Percentiles rank a stretch among this genome's conserved stretches.
These are phyloP conservation scores for Cavia aperea DNA, from an alignment of 2,113 vertebrate genomes.

Conservation along the genomic window DNA sequence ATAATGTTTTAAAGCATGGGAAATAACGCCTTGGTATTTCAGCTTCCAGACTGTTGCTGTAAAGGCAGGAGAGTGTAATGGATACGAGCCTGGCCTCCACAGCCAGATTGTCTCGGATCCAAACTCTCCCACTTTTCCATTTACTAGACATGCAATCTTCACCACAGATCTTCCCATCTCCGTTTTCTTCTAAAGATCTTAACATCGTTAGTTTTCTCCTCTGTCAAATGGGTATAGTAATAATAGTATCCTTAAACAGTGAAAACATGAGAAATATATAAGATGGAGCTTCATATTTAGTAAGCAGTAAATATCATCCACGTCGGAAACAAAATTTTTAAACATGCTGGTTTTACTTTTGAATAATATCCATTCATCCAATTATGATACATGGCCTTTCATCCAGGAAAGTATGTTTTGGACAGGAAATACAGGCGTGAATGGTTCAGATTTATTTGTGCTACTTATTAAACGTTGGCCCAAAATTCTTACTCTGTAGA, in stretches of 20 bases:
- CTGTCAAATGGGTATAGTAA: conserved; percentile 34
- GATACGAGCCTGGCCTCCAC: neutral
- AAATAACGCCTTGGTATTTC: conserved; percentile 60
- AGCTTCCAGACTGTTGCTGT: conserved; percentile 45
- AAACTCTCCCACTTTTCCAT: neutral
- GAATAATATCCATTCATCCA: neutral
- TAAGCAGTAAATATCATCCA: neutral
- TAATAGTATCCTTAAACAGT: neutral
- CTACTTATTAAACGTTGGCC: neutral
- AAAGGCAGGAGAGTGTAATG: conserved; percentile 12
- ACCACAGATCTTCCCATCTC: conserved; percentile 7
- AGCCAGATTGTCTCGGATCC: conserved; percentile 40
- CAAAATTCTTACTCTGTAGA: neutral
- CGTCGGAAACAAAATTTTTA: neutral
- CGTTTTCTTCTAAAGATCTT: neutral
- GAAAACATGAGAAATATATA: neutral
- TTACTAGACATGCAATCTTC: conserved; percentile 4
- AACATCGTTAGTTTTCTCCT: conserved; percentile 1
- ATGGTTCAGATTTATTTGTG: neutral
- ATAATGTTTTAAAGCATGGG: conserved; percentile 59
- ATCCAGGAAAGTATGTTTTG: neutral
- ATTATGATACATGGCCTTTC: neutral
- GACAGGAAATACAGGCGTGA: neutral
- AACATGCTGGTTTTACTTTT: conserved; percentile 17
- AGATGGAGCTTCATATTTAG: neutral